phyloP scores from a whole-genome alignment of 2,113 vertebrate species.

The Canis aureus region DNA sequence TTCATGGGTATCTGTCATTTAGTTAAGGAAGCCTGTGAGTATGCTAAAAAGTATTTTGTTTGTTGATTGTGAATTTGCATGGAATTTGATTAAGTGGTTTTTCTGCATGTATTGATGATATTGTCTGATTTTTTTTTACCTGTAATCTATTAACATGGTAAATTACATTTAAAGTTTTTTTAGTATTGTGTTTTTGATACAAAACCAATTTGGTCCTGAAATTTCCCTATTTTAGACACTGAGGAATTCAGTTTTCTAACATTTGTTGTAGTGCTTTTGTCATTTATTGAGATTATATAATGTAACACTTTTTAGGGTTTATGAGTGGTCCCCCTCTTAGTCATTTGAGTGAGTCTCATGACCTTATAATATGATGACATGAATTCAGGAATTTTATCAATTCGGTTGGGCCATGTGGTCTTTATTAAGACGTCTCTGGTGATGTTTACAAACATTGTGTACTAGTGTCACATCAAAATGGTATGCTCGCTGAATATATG shows the following conservation, averaged over 20 bases:
- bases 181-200: background rate
- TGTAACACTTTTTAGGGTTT: background rate
- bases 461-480: background rate
- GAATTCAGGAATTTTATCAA: background rate
- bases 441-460: background rate
- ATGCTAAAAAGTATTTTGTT: background rate
- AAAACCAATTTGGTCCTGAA: background rate
- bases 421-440: background rate
- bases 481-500: constrained; percentile 9
- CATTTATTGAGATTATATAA: constrained; percentile 32
- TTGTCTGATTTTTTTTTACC: background rate
- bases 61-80: background rate
- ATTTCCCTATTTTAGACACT: background rate
- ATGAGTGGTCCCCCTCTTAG: background rate
- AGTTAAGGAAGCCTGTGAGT: background rate
- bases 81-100: background rate
- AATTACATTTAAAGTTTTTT: background rate
- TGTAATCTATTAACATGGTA: background rate
- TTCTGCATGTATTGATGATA: background rate
- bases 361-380: background rate
- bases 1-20: background rate
- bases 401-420: background rate
- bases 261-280: background rate
- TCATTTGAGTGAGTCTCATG: background rate
- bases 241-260: background rate